A percentile compares a stretch with the other conserved stretches of the same genome.
These are phyloP conservation scores for Xestia rhomboidea DNA, from an alignment of 2,888 invertebrate species.

Conservation along the genomic window DNA sequence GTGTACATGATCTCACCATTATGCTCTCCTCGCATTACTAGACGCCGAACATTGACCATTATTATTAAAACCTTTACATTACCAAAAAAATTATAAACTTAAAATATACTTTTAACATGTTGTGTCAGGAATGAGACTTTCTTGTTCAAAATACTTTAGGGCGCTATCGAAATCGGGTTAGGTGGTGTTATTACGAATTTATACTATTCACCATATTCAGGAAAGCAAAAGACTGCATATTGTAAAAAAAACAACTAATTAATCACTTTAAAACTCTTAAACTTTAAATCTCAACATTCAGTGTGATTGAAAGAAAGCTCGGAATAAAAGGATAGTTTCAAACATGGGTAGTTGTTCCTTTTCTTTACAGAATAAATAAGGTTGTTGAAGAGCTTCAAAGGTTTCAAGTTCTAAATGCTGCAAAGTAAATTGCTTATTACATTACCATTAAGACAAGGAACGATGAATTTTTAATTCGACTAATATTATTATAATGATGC, in stretches of 20 bases:
- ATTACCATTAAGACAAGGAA: constrained; percentile 1
- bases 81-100: constrained; percentile 72
- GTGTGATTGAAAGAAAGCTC: constrained; percentile 13
- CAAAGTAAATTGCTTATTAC: constrained; percentile 22
- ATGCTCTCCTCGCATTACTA: constrained; percentile 78
- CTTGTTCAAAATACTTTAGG: constrained; percentile 32
- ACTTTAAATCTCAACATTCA: constrained; percentile 19
- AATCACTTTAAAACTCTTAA: constrained; percentile 22
- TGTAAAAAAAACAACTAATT: constrained; percentile 11
- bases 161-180: constrained; percentile 35
- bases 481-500: constrained; percentile 30
- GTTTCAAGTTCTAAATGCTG: constrained; percentile 27
- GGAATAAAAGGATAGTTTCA: background rate
- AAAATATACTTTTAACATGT: constrained; percentile 62
- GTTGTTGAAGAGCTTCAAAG: too few species aligned
- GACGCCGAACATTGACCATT: constrained; percentile 79
- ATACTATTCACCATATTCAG: background rate
- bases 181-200: background rate
- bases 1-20: constrained; percentile 83
- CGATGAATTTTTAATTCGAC: background rate
- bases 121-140: constrained; percentile 64
- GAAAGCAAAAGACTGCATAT: background rate
- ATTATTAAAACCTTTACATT: constrained; percentile 71
- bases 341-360: background rate
- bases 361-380: background rate